Evolutionary conservation across 2,113 vertebrate species (phyloP), one percentile per base, ranked within the genome.

Genomic region (Gobius niger): DNA sequence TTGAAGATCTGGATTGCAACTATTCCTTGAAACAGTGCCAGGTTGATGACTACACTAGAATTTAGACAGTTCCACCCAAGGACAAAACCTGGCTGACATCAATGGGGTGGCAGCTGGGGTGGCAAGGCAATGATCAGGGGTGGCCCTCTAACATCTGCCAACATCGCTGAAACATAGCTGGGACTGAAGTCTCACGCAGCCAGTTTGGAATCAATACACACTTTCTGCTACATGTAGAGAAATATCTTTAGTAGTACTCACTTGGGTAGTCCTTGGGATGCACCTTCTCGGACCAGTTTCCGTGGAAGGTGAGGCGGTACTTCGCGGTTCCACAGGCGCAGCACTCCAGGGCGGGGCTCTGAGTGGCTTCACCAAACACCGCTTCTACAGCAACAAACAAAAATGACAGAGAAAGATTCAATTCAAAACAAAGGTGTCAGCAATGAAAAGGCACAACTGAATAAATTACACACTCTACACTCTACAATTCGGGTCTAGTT

Each of bases 251-350:
- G 52, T n/a, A 24, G 9, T 52, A 54, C 97, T 96, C 82, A 99
- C 98, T 92, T 76, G 98, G 98, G 61, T 98, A 99, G 80, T 99
- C 96, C 86, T 96, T 98, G 13, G 97, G 95, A 76, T 98, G 96
- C 0, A 94, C 90, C 83, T 98, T 96, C 90, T 99, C 97, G 0
- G 97, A 99, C 98, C 98, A 99, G 76, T 99, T 99, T 15, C 97
- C 97, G 42, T 95, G 95, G 85, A 99, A 99, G 0, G 96, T 98
- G 72, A 99, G 88, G 67, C 96, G 93, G 89, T 99, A 99, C 82
- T 98, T 99, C 78, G 98, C 98, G 4, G 96, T 98, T 65, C 97
- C 98, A 72, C 98, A 99, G 49, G 98, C 96, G 9, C 97, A 99
- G 64, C 98, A 99, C 51, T 97, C 95, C 13, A 94, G 56, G 76